Evolutionary conservation across 2,888 invertebrate species (phyloP), one percentile per base, ranked within the genome.

Genomic region (Troides oblongomaculatus): DNA sequence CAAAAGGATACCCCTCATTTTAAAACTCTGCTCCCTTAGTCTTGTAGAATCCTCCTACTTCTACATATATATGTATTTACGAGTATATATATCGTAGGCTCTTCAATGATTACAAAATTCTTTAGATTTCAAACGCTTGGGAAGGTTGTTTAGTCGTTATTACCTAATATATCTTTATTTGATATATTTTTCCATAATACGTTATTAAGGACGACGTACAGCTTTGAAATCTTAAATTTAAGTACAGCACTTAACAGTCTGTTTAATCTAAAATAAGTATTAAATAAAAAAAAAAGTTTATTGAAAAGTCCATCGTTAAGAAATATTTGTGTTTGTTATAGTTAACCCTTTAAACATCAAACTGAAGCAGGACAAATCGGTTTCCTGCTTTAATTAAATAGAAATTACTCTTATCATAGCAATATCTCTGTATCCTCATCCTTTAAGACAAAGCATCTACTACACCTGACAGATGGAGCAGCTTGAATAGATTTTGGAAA

Each of bases 31-130:
- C 50, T 12, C n/a, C 25, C n/a, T 18, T 53, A 18, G 14, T 10
- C 18, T 53, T 53, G n/a, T 53, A 53, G 18, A 53, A n/a, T 53
- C 6, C 6, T 17, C 25, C 58, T 39, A 66, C 50, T 43, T 8
- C 17, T 30, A 63, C 57, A 14, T 8, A n/a, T 43, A n/a, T 25
- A 43, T 50, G 1, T 36, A 57, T 57, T 21, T 50, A 50, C 25
- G 62, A 39, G 23, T 43, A 58, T 70, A 66, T 70, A 66, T 70
- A 66, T 66, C 50, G 21, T 30, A 36, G 8, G 23, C 53, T 39
- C 59, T 63, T 56, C n/a, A 25, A 59, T 53, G 70, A 70, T 66
- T 53, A 53, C n/a, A 59, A 62, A 62, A 70, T 70, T 70, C 70
- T 59, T 64, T 60, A 64, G 64, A 68, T 64, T 39, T 68, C 59